Conservation (phyloP, 2,888 invertebrate genomes). For the Sympetrum striolatum region DNA sequence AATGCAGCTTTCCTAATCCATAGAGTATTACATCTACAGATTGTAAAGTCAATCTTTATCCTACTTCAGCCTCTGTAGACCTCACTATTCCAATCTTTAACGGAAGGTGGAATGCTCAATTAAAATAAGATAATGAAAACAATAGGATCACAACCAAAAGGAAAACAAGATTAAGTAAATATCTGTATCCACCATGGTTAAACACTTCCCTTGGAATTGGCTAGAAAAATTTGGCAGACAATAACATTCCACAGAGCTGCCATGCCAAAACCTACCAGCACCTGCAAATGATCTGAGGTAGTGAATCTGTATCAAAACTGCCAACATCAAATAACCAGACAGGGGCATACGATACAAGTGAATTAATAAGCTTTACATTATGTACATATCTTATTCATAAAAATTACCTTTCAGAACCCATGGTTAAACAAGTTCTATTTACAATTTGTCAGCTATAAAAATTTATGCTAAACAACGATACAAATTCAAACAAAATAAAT, state of each 20-base stretch:
- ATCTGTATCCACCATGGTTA: constrained; percentile 1
- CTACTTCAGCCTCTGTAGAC: background rate
- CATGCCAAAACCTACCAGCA: constrained; percentile 34
- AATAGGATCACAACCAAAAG: constrained; percentile 14
- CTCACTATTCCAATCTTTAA: background rate
- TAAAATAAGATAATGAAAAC: constrained; percentile 2
- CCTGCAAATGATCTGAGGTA: constrained; percentile 39
- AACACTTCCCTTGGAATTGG: constrained; percentile 25
- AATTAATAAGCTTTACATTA: constrained; percentile 33
- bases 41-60: constrained; percentile 4
- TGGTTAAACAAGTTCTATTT: constrained; percentile 22
- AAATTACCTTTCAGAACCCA: constrained; percentile 5
- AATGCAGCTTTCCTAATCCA: constrained; percentile 17
- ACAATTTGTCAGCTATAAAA: constrained; percentile 14
- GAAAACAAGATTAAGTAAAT: constrained; percentile 9
- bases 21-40: constrained; percentile 15
- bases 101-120: constrained; percentile 12
- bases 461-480: background rate
- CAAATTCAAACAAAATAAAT: constrained; percentile 9
- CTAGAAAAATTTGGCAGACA: constrained; percentile 7
- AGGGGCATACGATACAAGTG: background rate
- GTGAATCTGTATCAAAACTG: constrained; percentile 39
- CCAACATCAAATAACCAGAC: constrained; percentile 3
- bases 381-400: constrained; percentile 11
- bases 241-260: background rate